Evolutionary conservation across 2,888 invertebrate genomes (phyloP).

Genomic region (Pterostichus madidus): DNA sequence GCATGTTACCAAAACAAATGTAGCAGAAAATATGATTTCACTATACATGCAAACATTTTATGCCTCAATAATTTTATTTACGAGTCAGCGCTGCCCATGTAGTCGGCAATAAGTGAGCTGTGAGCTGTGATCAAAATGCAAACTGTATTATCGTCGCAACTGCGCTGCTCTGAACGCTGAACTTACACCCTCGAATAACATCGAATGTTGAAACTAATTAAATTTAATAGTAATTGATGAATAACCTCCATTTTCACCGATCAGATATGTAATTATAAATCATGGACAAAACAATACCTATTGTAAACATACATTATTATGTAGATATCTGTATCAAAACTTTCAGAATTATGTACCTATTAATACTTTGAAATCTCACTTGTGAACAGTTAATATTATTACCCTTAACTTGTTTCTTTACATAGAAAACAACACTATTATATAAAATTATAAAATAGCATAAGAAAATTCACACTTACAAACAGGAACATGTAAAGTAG

Average conservation of each 20-base stretch:
- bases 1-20: too few species aligned
- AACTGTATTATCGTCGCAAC: not conserved
- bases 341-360: not conserved
- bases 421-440: too few species aligned
- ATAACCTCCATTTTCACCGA: constrained; percentile 54
- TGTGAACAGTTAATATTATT: constrained; percentile 2
- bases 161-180: not conserved
- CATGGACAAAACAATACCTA: constrained; percentile 40
- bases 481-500: too few species aligned
- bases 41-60: too few species aligned
- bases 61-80: too few species aligned
- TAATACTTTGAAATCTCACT: constrained; percentile 2
- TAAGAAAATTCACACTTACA: too few species aligned
- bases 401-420: not conserved
- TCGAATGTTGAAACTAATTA: constrained; percentile 32
- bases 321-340: constrained; percentile 1
- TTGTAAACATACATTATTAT: constrained; percentile 23
- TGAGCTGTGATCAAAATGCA: constrained; percentile 1
- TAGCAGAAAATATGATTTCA: too few species aligned
- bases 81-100: not conserved
- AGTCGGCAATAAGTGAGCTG: constrained; percentile 41
- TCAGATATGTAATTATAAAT: constrained; percentile 50
- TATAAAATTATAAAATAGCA: too few species aligned
- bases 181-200: constrained; percentile 16
- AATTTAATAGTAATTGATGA: constrained; percentile 55